Evolutionary conservation across 2,797 vertebrate species (phyloP).

Genomic region (Hypotaenidia okinawae): DNA sequence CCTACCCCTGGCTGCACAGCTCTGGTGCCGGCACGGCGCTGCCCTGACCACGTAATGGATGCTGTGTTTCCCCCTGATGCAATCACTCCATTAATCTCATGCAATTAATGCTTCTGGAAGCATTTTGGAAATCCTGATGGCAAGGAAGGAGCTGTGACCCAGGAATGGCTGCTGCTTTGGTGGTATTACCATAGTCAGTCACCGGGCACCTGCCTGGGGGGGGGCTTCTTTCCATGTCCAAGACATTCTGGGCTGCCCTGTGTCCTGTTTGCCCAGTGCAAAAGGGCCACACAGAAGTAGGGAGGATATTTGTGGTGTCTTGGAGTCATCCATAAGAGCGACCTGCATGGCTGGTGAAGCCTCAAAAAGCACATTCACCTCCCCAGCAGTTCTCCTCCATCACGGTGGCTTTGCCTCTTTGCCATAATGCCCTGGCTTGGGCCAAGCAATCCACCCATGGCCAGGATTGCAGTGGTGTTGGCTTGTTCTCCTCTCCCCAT

Average conservation of each 20-base stretch:
- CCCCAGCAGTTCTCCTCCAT: background rate
- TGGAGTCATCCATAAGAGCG: background rate
- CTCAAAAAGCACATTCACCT: background rate
- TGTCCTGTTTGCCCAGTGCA: background rate
- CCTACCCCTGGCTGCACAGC: background rate
- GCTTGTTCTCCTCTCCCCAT: background rate
- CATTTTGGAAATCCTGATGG: background rate
- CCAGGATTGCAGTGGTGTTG: background rate
- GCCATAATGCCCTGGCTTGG: background rate
- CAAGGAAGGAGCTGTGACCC: background rate
- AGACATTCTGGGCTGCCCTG: background rate
- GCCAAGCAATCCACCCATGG: background rate
- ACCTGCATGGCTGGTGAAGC: background rate
- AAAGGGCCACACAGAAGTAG: background rate
- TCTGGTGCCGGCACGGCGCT: background rate
- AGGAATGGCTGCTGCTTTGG: background rate
- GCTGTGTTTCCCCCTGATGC: background rate
- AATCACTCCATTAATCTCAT: background rate
- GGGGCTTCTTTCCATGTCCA: background rate
- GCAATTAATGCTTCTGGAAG: background rate
- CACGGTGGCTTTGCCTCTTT: rapidly evolving
- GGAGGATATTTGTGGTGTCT: background rate
- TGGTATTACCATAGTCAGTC: background rate
- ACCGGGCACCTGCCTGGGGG: background rate
- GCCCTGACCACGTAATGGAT: background rate